These are phyloP conservation scores for Ciconia boyciana DNA, from an alignment of 2,113 vertebrate genomes.

Conservation along the genomic window DNA sequence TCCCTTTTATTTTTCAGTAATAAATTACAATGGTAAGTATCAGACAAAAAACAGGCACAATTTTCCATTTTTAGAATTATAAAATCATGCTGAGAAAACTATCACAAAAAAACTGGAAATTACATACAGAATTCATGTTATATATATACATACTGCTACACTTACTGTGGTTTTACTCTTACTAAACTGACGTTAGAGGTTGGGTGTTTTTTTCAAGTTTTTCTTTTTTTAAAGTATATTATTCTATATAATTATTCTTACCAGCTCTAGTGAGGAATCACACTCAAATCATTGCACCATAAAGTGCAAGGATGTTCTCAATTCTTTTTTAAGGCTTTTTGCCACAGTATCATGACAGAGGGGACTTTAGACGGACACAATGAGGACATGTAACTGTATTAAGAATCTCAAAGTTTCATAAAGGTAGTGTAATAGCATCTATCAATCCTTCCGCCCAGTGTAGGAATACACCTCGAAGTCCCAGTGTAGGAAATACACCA, in stretches of 20 bases:
- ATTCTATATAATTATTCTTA: not conserved
- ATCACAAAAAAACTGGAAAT: not conserved
- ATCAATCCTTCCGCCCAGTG: not conserved
- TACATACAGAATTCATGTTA: not conserved
- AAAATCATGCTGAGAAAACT: not conserved
- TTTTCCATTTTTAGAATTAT: not conserved
- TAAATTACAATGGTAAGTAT: not conserved
- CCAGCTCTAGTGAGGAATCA: not conserved
- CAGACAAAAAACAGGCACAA: not conserved
- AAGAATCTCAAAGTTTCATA: not conserved
- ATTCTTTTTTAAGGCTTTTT: not conserved
- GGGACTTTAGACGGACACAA: not conserved
- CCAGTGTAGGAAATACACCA: not conserved
- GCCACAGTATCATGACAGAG: not conserved
- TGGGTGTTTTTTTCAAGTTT: not conserved
- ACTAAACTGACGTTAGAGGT: not conserved
- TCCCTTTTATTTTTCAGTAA: not conserved
- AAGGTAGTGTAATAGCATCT: not conserved
- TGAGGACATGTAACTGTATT: not conserved
- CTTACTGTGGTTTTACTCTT: not conserved
- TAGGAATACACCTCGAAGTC: not conserved
- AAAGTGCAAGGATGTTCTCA: not conserved
- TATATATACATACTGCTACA: not conserved
- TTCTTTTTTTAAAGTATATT: not conserved
- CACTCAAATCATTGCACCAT: not conserved